phyloP scores from a whole-genome alignment of 2,888 invertebrate species.

The Peribatodes rhomboidaria region DNA sequence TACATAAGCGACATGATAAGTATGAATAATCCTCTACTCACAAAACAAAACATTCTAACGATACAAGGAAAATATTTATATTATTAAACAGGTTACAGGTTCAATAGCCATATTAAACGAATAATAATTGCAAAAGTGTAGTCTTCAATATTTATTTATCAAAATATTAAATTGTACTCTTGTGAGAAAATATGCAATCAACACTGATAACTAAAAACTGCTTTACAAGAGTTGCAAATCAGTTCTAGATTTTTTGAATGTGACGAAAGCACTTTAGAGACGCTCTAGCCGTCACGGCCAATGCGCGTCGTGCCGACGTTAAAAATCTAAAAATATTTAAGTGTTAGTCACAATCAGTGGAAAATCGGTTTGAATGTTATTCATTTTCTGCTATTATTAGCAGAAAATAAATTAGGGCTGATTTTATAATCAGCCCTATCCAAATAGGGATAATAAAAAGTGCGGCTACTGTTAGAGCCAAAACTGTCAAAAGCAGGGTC shows the following conservation, averaged over 20 bases:
- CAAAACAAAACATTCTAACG: conserved; percentile 21
- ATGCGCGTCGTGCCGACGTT: neutral
- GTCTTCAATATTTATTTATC: neutral
- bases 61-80: conserved; percentile 18
- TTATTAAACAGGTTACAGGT: conserved; percentile 16
- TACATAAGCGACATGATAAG: neutral
- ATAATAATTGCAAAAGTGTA: neutral
- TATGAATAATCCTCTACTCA: neutral
- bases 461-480: conserved; percentile 48
- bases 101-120: conserved; percentile 18
- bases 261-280: conserved; percentile 6
- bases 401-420: too few relatives aligned
- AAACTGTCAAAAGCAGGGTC: conserved; percentile 55
- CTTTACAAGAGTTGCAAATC: neutral
- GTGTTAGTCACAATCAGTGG: neutral
- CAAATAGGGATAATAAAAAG: conserved; percentile 22
- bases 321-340: conserved; percentile 16
- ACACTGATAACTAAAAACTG: neutral
- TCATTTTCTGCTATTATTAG: conserved; percentile 35
- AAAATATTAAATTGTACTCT: too few relatives aligned
- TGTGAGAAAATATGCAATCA: neutral
- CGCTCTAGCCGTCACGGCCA: conserved; percentile 11
- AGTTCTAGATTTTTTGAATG: neutral
- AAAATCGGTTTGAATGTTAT: conserved; percentile 10
- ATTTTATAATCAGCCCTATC: conserved; percentile 27